phyloP scores from a whole-genome alignment of 1,140 invertebrate genomes.

The Musca vetustissima region DNA sequence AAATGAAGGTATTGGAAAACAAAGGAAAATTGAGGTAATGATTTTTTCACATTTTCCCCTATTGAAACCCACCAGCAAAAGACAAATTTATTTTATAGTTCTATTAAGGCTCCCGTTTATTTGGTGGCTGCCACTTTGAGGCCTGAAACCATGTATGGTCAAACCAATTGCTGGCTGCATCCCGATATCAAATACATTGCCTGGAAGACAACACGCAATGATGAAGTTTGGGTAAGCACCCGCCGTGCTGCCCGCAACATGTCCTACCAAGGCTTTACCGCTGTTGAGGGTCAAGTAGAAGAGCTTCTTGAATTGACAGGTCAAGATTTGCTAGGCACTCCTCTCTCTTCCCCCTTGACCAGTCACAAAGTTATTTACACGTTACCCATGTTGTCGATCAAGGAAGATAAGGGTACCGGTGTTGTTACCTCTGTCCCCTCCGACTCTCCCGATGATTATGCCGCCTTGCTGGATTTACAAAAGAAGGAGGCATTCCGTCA shows the following conservation, averaged over 20 bases:
- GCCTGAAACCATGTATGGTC: conserved; percentile 99
- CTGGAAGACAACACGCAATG: conserved; percentile 67
- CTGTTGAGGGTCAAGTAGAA: conserved; percentile 76
- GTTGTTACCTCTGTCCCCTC: conserved; percentile 98
- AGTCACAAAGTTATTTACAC: conserved; percentile 84
- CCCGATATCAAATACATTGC: conserved; percentile 94
- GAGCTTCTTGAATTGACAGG: conserved; percentile 74
- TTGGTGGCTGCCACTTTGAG: conserved; percentile 96
- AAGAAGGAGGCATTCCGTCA: conserved; percentile 92
- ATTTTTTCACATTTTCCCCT: not conserved
- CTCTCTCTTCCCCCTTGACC: conserved; percentile 82
- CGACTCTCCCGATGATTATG: conserved; percentile 98
- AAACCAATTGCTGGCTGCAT: conserved; percentile 98
- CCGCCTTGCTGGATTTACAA: conserved; percentile 91
- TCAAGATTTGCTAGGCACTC: conserved; percentile 75
- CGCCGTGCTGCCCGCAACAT: conserved; percentile 89
- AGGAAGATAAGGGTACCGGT: conserved; percentile 97
- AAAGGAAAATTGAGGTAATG: conserved; percentile 72
- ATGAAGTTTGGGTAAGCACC: conserved; percentile 88
- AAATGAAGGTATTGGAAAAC: conserved; percentile 81
- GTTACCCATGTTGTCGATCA: conserved; percentile 97
- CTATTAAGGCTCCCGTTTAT: conserved; percentile 61
- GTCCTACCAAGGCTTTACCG: conserved; percentile 91
- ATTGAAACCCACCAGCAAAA: not conserved
- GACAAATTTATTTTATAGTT: conserved; percentile 52